phyloP scores from a whole-genome alignment of 2,113 vertebrate species.

The Epinephelus fuscoguttatus region DNA sequence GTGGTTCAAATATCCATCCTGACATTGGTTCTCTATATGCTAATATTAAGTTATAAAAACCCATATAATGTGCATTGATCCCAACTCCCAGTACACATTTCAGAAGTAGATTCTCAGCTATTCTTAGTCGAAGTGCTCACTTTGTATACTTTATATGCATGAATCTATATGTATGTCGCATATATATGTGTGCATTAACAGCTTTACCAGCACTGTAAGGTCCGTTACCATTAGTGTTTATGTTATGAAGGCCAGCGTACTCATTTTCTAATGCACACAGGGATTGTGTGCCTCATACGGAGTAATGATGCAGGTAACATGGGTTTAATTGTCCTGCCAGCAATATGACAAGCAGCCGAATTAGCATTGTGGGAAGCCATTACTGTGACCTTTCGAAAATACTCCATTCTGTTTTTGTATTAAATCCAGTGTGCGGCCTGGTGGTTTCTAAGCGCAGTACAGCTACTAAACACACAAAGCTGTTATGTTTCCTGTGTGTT shows the following conservation, averaged over 20 bases:
- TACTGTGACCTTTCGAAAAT: constrained; percentile 20
- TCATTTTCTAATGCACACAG: constrained; percentile 11
- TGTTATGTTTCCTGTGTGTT: neutral
- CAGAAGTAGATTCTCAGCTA: neutral
- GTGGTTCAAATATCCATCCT: neutral
- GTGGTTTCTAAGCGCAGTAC: neutral
- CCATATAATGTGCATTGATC: neutral
- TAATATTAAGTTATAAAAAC: neutral
- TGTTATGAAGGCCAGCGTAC: neutral
- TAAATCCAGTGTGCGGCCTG: neutral
- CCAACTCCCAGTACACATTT: neutral
- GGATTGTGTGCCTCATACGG: neutral
- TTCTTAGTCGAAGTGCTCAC: neutral
- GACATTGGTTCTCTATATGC: neutral
- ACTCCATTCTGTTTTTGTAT: constrained; percentile 16
- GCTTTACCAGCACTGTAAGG: neutral
- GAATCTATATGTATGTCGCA: neutral
- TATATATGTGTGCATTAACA: neutral
- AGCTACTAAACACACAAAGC: constrained; percentile 7
- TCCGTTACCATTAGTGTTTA: constrained; percentile 8
- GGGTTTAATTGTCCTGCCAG: constrained; percentile 26
- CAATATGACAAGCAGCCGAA: constrained; percentile 13
- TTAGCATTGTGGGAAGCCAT: constrained; percentile 23
- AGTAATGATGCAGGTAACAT: constrained; percentile 12
- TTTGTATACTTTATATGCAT: neutral